Evolutionary conservation across 2,888 invertebrate genomes (phyloP).

Genomic region (Himalopsyche japonica): DNA sequence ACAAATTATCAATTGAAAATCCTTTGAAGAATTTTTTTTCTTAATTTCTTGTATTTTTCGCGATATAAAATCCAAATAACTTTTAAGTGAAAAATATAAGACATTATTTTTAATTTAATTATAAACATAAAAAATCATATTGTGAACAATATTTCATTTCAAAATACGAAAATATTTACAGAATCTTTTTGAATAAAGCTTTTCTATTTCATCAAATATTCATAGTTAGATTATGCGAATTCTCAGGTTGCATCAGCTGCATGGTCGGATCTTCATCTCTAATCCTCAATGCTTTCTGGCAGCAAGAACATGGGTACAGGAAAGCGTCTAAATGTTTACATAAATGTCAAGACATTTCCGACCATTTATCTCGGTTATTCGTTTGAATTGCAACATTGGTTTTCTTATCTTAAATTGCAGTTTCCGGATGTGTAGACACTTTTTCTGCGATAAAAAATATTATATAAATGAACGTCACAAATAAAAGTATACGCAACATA

Average conservation of each 20-base stretch:
- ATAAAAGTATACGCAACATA: too few species aligned
- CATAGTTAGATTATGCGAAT: neutral
- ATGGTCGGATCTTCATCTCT: neutral
- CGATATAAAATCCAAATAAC: too few species aligned
- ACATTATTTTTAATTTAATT: too few species aligned
- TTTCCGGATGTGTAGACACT: neutral
- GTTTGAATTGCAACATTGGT: neutral
- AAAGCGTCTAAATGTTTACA: neutral
- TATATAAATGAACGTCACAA: too few species aligned
- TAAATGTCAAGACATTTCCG: conserved; percentile 1
- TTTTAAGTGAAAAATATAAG: too few species aligned
- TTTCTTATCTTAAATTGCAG: neutral
- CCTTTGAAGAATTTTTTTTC: too few species aligned
- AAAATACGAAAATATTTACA: too few species aligned
- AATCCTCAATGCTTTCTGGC: neutral
- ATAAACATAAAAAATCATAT: too few species aligned
- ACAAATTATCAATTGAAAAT: too few species aligned
- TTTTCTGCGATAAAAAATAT: neutral
- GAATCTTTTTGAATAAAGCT: too few species aligned
- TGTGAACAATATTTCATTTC: too few species aligned
- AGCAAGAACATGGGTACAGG: neutral
- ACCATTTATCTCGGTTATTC: neutral
- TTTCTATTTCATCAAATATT: neutral
- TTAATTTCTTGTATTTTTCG: too few species aligned
- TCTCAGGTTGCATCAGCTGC: neutral